Percentiles rank a stretch among this genome's conserved stretches.
Evolutionary conservation across 2,888 invertebrate genomes (phyloP).

Genomic region (Athripsodes cinereus): DNA sequence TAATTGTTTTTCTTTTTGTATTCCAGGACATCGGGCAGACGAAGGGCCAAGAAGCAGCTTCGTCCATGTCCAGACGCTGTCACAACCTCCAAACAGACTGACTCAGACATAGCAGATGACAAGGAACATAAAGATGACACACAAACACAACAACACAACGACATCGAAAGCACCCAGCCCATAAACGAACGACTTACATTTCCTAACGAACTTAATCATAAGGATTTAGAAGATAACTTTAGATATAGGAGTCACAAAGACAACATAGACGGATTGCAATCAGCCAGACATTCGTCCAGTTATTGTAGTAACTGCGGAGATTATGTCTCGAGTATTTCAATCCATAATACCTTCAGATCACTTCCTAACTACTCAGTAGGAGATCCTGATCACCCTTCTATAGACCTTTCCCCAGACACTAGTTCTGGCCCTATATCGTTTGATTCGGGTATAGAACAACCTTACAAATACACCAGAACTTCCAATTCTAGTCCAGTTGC

Average conservation of each 20-base stretch:
- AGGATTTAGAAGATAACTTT: slow-evolving; percentile 9
- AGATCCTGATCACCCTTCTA: slow-evolving; percentile 16
- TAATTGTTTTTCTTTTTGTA: not conserved
- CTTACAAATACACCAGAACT: slow-evolving; percentile 25
- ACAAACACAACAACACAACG: slow-evolving; percentile 3
- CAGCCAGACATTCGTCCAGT: slow-evolving; percentile 17
- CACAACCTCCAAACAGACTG: slow-evolving; percentile 19
- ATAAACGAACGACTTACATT: slow-evolving; percentile 18
- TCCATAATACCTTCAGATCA: slow-evolving; percentile 21
- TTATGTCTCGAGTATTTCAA: slow-evolving; percentile 17
- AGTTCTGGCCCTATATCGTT: slow-evolving; percentile 28
- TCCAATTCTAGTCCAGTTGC: slow-evolving; percentile 27
- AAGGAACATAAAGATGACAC: slow-evolving; percentile 7
- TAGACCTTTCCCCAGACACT: slow-evolving; percentile 25
- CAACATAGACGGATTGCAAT: slow-evolving; percentile 8
- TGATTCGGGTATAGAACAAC: slow-evolving; percentile 28
- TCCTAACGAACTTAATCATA: slow-evolving; percentile 9
- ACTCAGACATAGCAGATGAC: slow-evolving; percentile 21
- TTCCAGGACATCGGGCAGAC: slow-evolving; percentile 26
- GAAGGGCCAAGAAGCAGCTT: slow-evolving; percentile 27
- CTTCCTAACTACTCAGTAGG: slow-evolving; percentile 22
- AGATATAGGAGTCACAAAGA: slow-evolving; percentile 7
- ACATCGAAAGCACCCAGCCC: slow-evolving; percentile 17
- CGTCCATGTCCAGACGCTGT: slow-evolving; percentile 22
- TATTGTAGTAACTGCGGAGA: slow-evolving; percentile 25